These are phyloP conservation scores for Camponotus pennsylvanicus DNA, from an alignment of 1,140 invertebrate species.

Conservation along the genomic window DNA sequence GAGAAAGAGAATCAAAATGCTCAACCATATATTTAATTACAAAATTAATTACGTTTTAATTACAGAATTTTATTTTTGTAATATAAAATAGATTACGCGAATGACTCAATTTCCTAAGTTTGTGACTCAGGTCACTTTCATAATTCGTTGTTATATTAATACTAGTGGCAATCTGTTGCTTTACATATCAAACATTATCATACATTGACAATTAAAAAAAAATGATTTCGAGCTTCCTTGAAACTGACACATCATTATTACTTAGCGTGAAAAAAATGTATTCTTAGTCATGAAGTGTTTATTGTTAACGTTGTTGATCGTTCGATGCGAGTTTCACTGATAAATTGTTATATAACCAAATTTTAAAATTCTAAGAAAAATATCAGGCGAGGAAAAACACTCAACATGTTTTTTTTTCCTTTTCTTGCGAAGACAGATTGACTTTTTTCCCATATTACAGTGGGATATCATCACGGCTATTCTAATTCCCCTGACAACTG, in stretches of 20 bases:
- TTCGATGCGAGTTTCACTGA: background rate
- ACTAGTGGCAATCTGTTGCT: background rate
- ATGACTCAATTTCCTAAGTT: background rate
- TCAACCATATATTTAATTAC: background rate
- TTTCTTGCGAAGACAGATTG: background rate
- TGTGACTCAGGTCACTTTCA: background rate
- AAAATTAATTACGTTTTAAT: background rate
- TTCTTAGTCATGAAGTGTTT: slow-evolving; percentile 31
- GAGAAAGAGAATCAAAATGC: too few species aligned
- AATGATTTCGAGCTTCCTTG: background rate
- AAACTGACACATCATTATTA: slow-evolving; percentile 18
- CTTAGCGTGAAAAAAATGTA: background rate
- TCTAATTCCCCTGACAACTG: background rate
- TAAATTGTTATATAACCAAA: slow-evolving; percentile 3
- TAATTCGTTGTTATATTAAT: background rate
- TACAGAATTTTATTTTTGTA: background rate
- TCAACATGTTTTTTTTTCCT: background rate
- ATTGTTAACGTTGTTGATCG: slow-evolving; percentile 26
- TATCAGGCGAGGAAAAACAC: slow-evolving; percentile 16
- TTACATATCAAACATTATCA: background rate
- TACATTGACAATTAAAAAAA: background rate
- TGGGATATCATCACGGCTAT: slow-evolving; percentile 3
- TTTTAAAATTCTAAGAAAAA: slow-evolving; percentile 38
- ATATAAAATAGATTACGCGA: background rate
- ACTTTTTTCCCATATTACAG: background rate